A percentile compares a stretch with the other conserved stretches of the same genome.
Conservation (phyloP, 2,797 vertebrate genomes). For the Odontamblyopus rebecca region DNA sequence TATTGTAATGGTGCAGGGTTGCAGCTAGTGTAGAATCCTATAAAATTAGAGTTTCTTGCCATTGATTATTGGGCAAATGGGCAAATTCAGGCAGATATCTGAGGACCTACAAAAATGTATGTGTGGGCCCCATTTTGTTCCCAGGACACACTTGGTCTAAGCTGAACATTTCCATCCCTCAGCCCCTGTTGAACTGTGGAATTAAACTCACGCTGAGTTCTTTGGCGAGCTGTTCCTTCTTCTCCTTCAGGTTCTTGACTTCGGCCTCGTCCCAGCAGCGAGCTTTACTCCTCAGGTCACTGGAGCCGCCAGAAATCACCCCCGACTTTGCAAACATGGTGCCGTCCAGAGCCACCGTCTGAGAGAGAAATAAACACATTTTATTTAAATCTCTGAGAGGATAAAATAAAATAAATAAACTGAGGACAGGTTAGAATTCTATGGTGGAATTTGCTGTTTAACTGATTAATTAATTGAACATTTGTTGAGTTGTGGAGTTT, state of each 20-base stretch:
- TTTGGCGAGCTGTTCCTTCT: conserved; percentile 75
- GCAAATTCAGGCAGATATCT: no score
- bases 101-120: no score
- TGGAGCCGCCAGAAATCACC: conserved; percentile 92
- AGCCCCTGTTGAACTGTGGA: background rate
- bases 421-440: background rate
- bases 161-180: background rate
- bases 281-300: conserved; percentile 86
- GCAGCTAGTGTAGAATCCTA: no score
- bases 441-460: no score
- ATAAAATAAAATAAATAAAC: background rate
- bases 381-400: background rate
- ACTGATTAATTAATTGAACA: no score
- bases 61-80: no score
- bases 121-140: no score
- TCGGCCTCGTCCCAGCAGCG: conserved; percentile 91
- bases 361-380: background rate
- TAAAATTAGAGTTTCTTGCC: no score
- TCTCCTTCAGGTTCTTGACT: conserved; percentile 82
- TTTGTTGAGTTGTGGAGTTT: no score
- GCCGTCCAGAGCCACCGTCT: conserved; percentile 93
- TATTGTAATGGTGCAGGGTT: no score
- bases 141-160: no score
- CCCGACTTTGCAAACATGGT: conserved; percentile 94
- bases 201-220: conserved; percentile 83